Evolutionary conservation across 2,888 invertebrate species (phyloP).

Genomic region (Auanema sp.): DNA sequence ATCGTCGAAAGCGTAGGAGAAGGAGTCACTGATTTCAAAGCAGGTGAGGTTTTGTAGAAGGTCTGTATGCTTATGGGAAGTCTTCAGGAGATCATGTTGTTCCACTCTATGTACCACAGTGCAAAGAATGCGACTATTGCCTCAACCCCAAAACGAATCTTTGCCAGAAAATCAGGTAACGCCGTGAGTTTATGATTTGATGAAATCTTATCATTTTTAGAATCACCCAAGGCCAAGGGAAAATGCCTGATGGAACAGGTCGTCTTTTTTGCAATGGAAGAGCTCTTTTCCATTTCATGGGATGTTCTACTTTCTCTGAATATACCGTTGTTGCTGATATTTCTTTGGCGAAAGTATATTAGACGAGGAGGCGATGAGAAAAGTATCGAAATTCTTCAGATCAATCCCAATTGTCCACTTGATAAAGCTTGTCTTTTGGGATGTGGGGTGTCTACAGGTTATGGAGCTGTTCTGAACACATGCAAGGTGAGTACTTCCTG

Average conservation of each 20-base stretch:
- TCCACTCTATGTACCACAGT: constrained; percentile 93
- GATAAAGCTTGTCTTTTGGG: constrained; percentile 87
- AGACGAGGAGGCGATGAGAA: neutral
- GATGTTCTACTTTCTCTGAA: constrained; percentile 85
- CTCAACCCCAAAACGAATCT: constrained; percentile 92
- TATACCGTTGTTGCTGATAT: constrained; percentile 93
- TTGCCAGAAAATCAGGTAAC: constrained; percentile 86
- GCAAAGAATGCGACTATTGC: constrained; percentile 93
- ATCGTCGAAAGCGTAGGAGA: constrained; percentile 95
- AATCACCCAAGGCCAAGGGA: constrained; percentile 75
- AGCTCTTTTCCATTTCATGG: constrained; percentile 87
- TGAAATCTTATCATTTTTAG: constrained; percentile 34
- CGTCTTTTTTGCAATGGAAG: constrained; percentile 78
- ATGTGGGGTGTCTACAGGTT: constrained; percentile 92
- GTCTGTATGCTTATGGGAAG: neutral
- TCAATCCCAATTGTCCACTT: constrained; percentile 78
- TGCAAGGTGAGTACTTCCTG: constrained; percentile 71
- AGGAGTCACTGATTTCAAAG: constrained; percentile 81
- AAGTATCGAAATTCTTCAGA: constrained; percentile 65
- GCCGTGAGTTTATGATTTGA: neutral
- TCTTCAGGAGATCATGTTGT: constrained; percentile 85
- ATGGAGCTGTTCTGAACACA: constrained; percentile 88
- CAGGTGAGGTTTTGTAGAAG: constrained; percentile 69
- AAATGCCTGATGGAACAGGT: constrained; percentile 88
- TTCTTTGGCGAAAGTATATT: constrained; percentile 83